Percentiles rank a stretch among this genome's conserved stretches.
phyloP scores from a whole-genome alignment of 1,140 invertebrate genomes.

The Papilio xuthus region DNA sequence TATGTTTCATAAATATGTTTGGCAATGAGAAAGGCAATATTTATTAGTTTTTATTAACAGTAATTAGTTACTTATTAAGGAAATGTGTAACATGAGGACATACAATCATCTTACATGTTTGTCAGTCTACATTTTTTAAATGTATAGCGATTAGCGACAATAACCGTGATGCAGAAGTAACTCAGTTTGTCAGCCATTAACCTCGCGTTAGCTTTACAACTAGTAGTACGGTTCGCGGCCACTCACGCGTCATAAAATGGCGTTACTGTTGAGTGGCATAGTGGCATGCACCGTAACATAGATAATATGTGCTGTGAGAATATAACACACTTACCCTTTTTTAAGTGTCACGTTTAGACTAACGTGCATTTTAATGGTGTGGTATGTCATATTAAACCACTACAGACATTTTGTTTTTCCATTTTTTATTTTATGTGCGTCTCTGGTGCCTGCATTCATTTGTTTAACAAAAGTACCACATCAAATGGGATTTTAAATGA shows the following conservation, averaged over 20 bases:
- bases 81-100: too few relatives aligned
- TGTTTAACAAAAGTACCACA: neutral
- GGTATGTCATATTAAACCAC: neutral
- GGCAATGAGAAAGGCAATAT: too few relatives aligned
- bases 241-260: constrained; percentile 18
- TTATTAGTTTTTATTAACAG: neutral
- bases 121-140: neutral
- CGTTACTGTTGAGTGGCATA: constrained; percentile 1
- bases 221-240: neutral
- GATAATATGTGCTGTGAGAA: constrained; percentile 24
- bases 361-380: neutral
- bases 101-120: neutral
- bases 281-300: constrained; percentile 15
- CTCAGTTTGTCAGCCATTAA: constrained; percentile 23
- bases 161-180: neutral
- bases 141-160: neutral
- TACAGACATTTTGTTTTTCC: neutral
- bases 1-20: too few relatives aligned
- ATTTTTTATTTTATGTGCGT: neutral
- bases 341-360: constrained; percentile 7
- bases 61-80: too few relatives aligned
- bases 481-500: neutral
- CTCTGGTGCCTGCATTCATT: neutral
- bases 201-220: neutral
- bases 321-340: constrained; percentile 13